A percentile compares a stretch with the other conserved stretches of the same genome.
Conservation (phyloP, 2,797 vertebrate genomes). For the Carcharodon carcharias region DNA sequence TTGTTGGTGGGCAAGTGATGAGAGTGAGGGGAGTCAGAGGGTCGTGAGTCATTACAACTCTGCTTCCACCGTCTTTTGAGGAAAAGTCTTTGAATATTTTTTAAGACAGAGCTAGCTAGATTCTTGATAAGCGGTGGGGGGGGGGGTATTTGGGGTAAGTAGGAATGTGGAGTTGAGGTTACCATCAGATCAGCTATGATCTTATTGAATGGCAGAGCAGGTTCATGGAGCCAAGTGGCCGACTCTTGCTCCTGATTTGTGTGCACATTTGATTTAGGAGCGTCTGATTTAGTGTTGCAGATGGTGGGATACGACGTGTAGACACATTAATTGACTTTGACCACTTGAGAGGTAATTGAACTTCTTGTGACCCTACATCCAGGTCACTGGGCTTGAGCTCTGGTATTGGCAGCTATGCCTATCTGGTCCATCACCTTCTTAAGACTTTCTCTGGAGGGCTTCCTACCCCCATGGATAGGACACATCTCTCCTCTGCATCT, state of each 20-base stretch:
- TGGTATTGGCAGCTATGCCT: neutral
- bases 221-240: too few species aligned
- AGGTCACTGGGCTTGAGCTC: neutral
- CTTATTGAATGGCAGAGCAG: too few species aligned
- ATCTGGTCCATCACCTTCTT: neutral
- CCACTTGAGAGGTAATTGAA: neutral
- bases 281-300: neutral
- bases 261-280: too few species aligned
- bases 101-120: too few species aligned
- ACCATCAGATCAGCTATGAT: too few species aligned
- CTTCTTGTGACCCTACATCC: neutral
- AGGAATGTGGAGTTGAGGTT: too few species aligned
- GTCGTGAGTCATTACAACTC: too few species aligned
- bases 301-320: neutral
- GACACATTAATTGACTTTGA: neutral
- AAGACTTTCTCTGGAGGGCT: neutral
- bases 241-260: too few species aligned
- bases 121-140: too few species aligned
- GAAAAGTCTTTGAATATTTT: too few species aligned
- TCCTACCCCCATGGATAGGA: neutral
- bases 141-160: too few species aligned
- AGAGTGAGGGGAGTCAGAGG: neutral
- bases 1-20: neutral
- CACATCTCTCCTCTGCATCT: neutral
- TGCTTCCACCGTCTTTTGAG: rapidly evolving